A percentile compares a stretch with the other conserved stretches of the same genome.
Conservation (phyloP, 2,888 invertebrate species). For the Liodrosophila aerea region DNA sequence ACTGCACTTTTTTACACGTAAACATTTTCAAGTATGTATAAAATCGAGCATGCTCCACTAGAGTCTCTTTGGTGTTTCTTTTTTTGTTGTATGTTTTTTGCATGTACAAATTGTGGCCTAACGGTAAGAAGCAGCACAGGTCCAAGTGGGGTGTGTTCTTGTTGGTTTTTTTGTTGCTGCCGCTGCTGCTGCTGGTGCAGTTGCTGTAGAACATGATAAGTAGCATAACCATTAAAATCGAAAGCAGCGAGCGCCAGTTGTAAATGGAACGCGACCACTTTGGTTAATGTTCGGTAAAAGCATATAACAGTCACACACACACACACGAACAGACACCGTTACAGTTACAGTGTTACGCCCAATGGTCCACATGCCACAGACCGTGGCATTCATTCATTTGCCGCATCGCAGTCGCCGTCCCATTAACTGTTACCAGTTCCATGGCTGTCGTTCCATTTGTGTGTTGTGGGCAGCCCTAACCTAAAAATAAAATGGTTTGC, state of each 20-base stretch:
- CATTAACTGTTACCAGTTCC: neutral
- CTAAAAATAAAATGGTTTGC: slow-evolving; percentile 20
- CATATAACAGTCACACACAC: slow-evolving; percentile 25
- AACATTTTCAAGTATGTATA: no score
- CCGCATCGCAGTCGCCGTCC: neutral
- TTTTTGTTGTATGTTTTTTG: neutral
- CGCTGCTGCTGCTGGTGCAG: slow-evolving; percentile 14
- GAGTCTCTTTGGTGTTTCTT: no score
- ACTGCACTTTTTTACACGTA: no score
- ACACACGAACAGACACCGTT: no score
- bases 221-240: slow-evolving; percentile 75
- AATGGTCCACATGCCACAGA: slow-evolving; percentile 24
- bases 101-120: neutral
- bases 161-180: slow-evolving; percentile 11
- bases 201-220: slow-evolving; percentile 66
- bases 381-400: slow-evolving; percentile 45
- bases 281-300: slow-evolving; percentile 73
- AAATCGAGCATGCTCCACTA: no score
- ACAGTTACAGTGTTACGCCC: slow-evolving; percentile 27
- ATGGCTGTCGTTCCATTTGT: neutral
- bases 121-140: neutral
- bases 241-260: slow-evolving; percentile 56
- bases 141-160: slow-evolving; percentile 7
- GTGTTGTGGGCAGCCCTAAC: neutral
- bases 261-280: slow-evolving; percentile 75